Evolutionary conservation across 2,888 invertebrate genomes (phyloP).

Genomic region (Apamea epomidion): DNA sequence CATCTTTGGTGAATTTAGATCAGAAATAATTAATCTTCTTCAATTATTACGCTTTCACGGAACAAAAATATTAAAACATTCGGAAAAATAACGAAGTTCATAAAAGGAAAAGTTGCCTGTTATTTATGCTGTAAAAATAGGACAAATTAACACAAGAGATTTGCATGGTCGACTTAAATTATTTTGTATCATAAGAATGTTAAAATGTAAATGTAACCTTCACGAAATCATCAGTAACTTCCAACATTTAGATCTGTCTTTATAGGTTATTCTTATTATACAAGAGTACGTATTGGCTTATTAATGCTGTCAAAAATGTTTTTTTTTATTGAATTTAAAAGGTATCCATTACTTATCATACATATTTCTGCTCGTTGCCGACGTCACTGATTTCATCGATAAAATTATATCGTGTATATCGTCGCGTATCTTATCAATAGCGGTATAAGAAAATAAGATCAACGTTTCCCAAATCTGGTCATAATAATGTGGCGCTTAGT

Average conservation of each 20-base stretch:
- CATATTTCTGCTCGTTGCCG: not conserved
- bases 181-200: not conserved
- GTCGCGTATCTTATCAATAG: slow-evolving; percentile 31
- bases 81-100: slow-evolving; percentile 2
- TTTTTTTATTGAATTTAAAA: slow-evolving; percentile 5
- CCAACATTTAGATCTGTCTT: not conserved
- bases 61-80: not conserved
- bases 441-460: slow-evolving; percentile 24
- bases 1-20: slow-evolving; percentile 18
- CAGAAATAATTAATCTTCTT: slow-evolving; percentile 1
- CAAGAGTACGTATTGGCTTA: not conserved
- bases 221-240: slow-evolving; percentile 6
- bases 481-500: slow-evolving; percentile 17
- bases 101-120: not conserved
- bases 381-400: slow-evolving; percentile 37
- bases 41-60: not conserved
- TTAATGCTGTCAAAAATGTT: not conserved
- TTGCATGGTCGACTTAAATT: not conserved
- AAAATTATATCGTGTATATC: slow-evolving; percentile 33
- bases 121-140: not conserved
- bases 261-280: not conserved
- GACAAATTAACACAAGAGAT: not conserved
- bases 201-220: not conserved
- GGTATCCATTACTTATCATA: slow-evolving; percentile 5
- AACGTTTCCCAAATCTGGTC: slow-evolving; percentile 27